A percentile compares a stretch with the other conserved stretches of the same genome.
These are phyloP conservation scores for Uria aalge DNA, from an alignment of 2,113 vertebrate species.

Conservation along the genomic window DNA sequence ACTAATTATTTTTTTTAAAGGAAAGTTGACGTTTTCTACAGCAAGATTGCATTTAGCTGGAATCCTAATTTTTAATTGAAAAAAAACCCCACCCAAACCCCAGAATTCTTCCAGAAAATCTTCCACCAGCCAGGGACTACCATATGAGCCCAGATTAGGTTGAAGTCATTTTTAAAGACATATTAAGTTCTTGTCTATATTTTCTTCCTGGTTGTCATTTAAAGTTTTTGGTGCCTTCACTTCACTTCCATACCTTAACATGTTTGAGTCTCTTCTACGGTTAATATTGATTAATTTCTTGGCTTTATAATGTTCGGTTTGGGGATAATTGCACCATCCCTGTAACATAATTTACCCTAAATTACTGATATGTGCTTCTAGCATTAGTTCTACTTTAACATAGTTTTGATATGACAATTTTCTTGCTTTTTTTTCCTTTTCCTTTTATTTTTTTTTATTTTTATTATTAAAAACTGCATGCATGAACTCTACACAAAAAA, in stretches of 20 bases:
- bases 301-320: conserved; percentile 58
- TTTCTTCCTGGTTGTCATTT: conserved; percentile 68
- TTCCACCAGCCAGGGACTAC: conserved; percentile 56
- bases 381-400: conserved; percentile 43
- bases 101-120: conserved; percentile 39
- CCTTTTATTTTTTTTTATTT: not conserved
- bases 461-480: conserved; percentile 62
- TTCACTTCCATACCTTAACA: conserved; percentile 70
- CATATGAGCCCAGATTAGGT: conserved; percentile 40
- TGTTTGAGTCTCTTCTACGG: conserved; percentile 64
- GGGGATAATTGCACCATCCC: conserved; percentile 61
- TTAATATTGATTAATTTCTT: conserved; percentile 63
- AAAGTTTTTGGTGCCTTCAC: conserved; percentile 67
- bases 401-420: conserved; percentile 45
- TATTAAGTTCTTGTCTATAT: conserved; percentile 62
- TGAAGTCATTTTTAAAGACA: conserved; percentile 63
- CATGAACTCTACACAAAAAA: conserved; percentile 38
- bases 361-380: conserved; percentile 57
- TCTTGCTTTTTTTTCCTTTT: conserved; percentile 18
- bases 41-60: conserved; percentile 41
- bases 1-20: not conserved
- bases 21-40: conserved; percentile 36
- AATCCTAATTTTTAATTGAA: conserved; percentile 36
- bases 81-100: not conserved
- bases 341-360: conserved; percentile 41